Conservation (phyloP, 2,888 invertebrate genomes). For the Agonopterix subpropinquella region DNA sequence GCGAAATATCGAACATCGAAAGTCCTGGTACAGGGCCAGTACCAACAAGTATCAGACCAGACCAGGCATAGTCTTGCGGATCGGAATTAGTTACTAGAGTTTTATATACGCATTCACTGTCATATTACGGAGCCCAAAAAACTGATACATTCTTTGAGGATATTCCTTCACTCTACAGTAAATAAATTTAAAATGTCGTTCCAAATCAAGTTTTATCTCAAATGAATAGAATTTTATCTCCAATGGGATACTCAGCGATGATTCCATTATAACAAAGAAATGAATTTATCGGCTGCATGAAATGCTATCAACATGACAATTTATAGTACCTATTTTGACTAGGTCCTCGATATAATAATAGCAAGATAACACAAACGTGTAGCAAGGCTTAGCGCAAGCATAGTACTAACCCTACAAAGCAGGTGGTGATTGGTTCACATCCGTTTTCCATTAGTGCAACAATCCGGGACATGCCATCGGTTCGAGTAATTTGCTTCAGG, state of each 20-base stretch:
- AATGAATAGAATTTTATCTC: not conserved
- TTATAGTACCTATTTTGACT: no score
- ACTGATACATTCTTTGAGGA: no score
- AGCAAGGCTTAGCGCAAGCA: not conserved
- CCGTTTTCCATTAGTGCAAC: slow-evolving; percentile 53
- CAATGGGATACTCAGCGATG: not conserved
- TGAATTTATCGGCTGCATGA: no score
- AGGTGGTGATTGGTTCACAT: slow-evolving; percentile 40
- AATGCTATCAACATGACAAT: no score
- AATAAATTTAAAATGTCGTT: not conserved
- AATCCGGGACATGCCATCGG: slow-evolving; percentile 20
- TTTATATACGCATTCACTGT: no score
- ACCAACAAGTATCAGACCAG: no score
- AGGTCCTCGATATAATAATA: not conserved
- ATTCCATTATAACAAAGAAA: no score
- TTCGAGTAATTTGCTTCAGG: slow-evolving; percentile 25
- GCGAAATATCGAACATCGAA: no score
- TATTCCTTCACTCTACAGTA: not conserved
- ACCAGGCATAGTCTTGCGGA: no score
- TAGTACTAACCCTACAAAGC: slow-evolving; percentile 20
- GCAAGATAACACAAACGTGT: not conserved
- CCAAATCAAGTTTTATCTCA: not conserved
- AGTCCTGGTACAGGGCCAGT: no score
- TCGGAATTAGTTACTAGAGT: no score
- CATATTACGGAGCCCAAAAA: no score